These are phyloP conservation scores for Chrysomallon squamiferum DNA, from an alignment of 1,140 invertebrate species.

Conservation along the genomic window DNA sequence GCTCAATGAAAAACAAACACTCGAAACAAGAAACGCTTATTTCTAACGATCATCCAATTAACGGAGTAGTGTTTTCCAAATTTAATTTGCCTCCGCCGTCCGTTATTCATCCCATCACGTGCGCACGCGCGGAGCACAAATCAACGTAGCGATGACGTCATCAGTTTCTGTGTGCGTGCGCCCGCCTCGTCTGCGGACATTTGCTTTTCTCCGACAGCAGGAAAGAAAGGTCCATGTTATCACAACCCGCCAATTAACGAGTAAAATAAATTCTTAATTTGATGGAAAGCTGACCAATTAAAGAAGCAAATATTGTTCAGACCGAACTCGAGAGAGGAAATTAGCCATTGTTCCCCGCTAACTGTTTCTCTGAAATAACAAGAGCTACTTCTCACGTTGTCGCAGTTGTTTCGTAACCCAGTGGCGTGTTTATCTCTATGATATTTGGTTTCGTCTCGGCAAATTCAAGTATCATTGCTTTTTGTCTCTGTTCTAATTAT, in stretches of 20 bases:
- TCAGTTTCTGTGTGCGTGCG: not conserved
- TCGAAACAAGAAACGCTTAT: too few relatives aligned
- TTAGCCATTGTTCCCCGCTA: too few relatives aligned
- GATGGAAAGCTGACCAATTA: slow-evolving; percentile 3
- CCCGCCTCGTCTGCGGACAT: not conserved
- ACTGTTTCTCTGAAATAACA: too few relatives aligned
- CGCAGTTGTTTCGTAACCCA: too few relatives aligned
- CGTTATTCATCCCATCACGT: slow-evolving; percentile 2
- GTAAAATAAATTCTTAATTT: not conserved
- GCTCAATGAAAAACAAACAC: too few relatives aligned
- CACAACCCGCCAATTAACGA: slow-evolving; percentile 2
- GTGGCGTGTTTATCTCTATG: too few relatives aligned
- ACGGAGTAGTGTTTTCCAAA: slow-evolving; percentile 6
- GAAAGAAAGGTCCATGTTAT: not conserved
- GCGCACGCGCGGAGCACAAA: not conserved
- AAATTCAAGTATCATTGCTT: too few relatives aligned
- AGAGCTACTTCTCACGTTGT: too few relatives aligned
- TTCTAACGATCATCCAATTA: slow-evolving; percentile 5
- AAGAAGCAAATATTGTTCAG: not conserved
- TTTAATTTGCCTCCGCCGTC: slow-evolving; percentile 1
- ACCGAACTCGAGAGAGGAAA: not conserved
- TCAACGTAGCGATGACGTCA: not conserved
- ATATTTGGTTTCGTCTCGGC: too few relatives aligned
- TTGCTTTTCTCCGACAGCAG: not conserved
- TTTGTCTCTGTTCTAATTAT: too few relatives aligned